Conservation (phyloP, 2,113 vertebrate species). For the Misgurnus mizolepis region DNA sequence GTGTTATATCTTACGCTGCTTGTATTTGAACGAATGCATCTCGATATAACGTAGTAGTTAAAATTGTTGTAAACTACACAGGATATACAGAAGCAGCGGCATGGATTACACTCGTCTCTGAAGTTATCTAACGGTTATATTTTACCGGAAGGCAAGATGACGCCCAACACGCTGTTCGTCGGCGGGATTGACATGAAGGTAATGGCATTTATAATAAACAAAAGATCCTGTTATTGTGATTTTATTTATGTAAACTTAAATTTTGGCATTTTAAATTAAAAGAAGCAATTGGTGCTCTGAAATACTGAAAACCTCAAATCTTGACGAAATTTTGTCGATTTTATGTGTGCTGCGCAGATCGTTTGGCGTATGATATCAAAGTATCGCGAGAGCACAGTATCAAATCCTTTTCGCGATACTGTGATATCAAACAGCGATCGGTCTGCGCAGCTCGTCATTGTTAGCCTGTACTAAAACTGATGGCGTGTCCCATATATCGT, state of each 20-base stretch:
- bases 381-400: too few species aligned
- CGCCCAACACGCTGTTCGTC: slow-evolving; percentile 94
- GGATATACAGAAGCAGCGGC: slow-evolving; percentile 65
- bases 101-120: slow-evolving; percentile 63
- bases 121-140: slow-evolving; percentile 86
- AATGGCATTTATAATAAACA: slow-evolving; percentile 38
- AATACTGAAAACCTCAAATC: too few species aligned
- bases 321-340: too few species aligned
- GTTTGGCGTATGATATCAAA: too few species aligned
- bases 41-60: background rate
- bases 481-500: background rate
- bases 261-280: background rate
- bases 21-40: background rate
- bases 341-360: too few species aligned
- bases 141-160: slow-evolving; percentile 90
- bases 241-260: too few species aligned
- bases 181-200: slow-evolving; percentile 94
- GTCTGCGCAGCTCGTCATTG: background rate
- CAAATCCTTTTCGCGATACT: too few species aligned
- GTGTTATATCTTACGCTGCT: too few species aligned
- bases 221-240: too few species aligned
- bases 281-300: too few species aligned
- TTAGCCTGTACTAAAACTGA: background rate
- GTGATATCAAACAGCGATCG: too few species aligned
- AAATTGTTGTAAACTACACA: slow-evolving; percentile 10